Base-by-base conservation (phyloP, 2,797 vertebrate genomes). In the Emys orbicularis region DNA sequence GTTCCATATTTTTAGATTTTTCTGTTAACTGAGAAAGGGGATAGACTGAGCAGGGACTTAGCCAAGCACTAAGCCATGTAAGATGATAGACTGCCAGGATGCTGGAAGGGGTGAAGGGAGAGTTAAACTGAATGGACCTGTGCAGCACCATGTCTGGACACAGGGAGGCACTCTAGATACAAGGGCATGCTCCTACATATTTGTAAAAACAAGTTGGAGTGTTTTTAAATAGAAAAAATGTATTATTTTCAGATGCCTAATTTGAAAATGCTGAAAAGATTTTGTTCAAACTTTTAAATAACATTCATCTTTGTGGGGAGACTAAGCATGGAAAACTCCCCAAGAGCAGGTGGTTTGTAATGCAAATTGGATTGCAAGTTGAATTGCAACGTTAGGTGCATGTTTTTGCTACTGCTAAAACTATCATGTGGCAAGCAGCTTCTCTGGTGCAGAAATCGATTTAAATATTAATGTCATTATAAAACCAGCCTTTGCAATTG, bases 401-500 rank as follows among this genome's bases (percentile, higher is more conserved):
- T 57, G 82, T 79, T 8, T 41, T 52, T 1, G 8, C 50, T 84
- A 81, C 50, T 3, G 31, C 23, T 59, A 86, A 92, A 72, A 72
- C 41, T 76, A 76, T 76, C 72, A 5, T 90, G 52, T 44, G 77
- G 47, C 54, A 34, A 92, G 72, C 5, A 52, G 44, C 57, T 95
- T n/a, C 61, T 90, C 19, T 91, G 49, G 84, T 31, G 92, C n/a
- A 29, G 80, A 74, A 83, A 83, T 83, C 41, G 77, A 83, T 89
- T 5, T 27, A 2, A 88, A 92, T 89, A 91, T 19, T 80, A 77
- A 92, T 92, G 77, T 93, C 96, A 79, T 88, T 81, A 34, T 91
- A 85, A 92, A 83, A 95, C 79, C 53, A 12, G 25, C 19, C 0
- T 3, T 44, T 88, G 76, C 79, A 88, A 81, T 15, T 92, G 68